These are phyloP conservation scores for Rhyacichthys aspro DNA, from an alignment of 2,797 vertebrate genomes.

Conservation along the genomic window DNA sequence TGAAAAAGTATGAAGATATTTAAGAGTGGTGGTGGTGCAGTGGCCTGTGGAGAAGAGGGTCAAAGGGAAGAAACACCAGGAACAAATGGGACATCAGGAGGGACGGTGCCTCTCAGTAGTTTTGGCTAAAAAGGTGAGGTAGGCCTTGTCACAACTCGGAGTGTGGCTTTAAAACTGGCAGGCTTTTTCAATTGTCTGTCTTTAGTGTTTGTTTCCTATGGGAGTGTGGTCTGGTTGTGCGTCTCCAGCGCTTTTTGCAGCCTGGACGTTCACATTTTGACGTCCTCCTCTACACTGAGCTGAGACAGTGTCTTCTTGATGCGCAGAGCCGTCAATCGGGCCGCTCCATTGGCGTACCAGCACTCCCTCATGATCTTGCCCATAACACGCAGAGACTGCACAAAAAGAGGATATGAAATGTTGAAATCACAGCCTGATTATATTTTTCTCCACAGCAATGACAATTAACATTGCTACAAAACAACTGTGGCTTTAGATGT, in stretches of 20 bases:
- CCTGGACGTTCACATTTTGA: slow-evolving; percentile 89
- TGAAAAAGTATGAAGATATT: slow-evolving; percentile 56
- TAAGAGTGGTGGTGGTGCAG: slow-evolving; percentile 67
- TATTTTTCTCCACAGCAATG: too few species aligned
- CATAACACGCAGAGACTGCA: slow-evolving; percentile 94
- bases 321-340: slow-evolving; percentile 93
- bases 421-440: too few species aligned
- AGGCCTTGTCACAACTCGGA: slow-evolving; percentile 83
- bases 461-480: too few species aligned
- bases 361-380: slow-evolving; percentile 99
- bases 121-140: slow-evolving; percentile 88
- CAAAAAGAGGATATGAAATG: background rate
- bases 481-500: slow-evolving; percentile 12
- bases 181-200: slow-evolving; percentile 75
- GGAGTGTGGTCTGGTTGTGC: slow-evolving; percentile 61
- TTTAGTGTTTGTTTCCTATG: slow-evolving; percentile 62
- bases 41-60: slow-evolving; percentile 52
- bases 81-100: slow-evolving; percentile 11
- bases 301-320: slow-evolving; percentile 99
- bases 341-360: slow-evolving; percentile 96
- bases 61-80: slow-evolving; percentile 25
- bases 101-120: slow-evolving; percentile 81
- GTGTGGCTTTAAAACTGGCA: slow-evolving; percentile 84
- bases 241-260: slow-evolving; percentile 43
- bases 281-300: slow-evolving; percentile 96